Conservation (phyloP, 2,797 vertebrate species). For the Bradypus variegatus region DNA sequence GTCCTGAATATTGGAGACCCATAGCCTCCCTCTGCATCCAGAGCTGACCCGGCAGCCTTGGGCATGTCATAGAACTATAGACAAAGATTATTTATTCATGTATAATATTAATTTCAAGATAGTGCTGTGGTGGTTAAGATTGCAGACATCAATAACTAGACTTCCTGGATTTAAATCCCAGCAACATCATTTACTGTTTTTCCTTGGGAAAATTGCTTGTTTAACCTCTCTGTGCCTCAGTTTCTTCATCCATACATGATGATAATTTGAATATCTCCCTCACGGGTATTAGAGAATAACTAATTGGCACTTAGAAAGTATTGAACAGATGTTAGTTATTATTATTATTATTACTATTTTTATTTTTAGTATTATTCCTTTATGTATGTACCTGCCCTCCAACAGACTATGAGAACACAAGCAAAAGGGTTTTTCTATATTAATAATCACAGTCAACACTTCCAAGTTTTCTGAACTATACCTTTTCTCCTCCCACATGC, state of each 20-base stretch:
- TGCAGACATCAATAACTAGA: background rate
- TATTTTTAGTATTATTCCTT: background rate
- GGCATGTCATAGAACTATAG: background rate
- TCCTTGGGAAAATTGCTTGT: background rate
- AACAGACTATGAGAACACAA: background rate
- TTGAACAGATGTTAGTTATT: background rate
- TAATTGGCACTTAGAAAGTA: background rate
- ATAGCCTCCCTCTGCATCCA: background rate
- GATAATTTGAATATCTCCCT: background rate
- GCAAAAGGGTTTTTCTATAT: background rate
- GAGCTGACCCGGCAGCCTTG: too few species aligned
- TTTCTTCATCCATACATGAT: background rate
- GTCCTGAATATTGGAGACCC: fast-evolving
- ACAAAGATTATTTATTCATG: background rate
- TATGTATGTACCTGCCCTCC: background rate
- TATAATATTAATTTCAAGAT: background rate
- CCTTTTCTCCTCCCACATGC: fast-evolving
- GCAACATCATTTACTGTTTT: background rate
- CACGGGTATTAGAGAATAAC: background rate
- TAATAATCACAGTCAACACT: background rate
- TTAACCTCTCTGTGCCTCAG: background rate
- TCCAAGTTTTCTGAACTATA: background rate
- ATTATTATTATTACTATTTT: background rate
- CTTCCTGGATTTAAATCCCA: background rate
- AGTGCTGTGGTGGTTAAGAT: background rate